Evolutionary conservation across 2,888 invertebrate species (phyloP).

Genomic region (Metalampra italica): DNA sequence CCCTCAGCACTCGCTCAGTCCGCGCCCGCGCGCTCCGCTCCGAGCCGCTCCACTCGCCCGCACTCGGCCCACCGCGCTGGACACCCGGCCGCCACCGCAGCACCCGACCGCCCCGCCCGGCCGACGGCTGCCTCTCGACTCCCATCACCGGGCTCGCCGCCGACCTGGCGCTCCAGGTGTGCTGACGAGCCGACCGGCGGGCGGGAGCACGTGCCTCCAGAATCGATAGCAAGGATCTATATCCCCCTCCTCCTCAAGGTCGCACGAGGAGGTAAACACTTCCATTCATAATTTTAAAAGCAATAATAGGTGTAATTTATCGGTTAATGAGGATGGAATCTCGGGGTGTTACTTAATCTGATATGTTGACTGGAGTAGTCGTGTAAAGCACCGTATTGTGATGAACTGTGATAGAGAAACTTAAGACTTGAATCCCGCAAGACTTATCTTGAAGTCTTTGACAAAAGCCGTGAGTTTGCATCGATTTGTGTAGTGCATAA

Average conservation of each 20-base stretch:
- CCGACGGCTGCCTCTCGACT: conserved; percentile 14
- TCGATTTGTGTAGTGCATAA: conserved; percentile 58
- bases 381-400: conserved; percentile 1
- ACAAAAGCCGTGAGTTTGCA: conserved; percentile 36
- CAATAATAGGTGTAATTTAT: conserved; percentile 6
- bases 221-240: conserved; percentile 44
- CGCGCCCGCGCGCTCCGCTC: conserved; percentile 41
- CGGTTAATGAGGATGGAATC: background rate
- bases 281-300: conserved; percentile 41
- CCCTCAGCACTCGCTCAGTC: conserved; percentile 34
- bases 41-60: conserved; percentile 14
- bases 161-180: conserved; percentile 25
- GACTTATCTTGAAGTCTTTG: conserved; percentile 1
- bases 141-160: conserved; percentile 13
- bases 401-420: conserved; percentile 5
- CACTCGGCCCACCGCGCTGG: conserved; percentile 11
- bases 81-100: background rate
- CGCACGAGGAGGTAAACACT: conserved; percentile 59
- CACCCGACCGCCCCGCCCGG: conserved; percentile 2
- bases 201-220: conserved; percentile 36
- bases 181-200: conserved; percentile 28
- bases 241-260: conserved; percentile 47
- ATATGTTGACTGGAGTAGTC: background rate
- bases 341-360: conserved; percentile 4
- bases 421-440: background rate